Evolutionary conservation across 2,888 invertebrate genomes (phyloP), one percentile per base, ranked within the genome.

Genomic region (Drosophila emarginata): DNA sequence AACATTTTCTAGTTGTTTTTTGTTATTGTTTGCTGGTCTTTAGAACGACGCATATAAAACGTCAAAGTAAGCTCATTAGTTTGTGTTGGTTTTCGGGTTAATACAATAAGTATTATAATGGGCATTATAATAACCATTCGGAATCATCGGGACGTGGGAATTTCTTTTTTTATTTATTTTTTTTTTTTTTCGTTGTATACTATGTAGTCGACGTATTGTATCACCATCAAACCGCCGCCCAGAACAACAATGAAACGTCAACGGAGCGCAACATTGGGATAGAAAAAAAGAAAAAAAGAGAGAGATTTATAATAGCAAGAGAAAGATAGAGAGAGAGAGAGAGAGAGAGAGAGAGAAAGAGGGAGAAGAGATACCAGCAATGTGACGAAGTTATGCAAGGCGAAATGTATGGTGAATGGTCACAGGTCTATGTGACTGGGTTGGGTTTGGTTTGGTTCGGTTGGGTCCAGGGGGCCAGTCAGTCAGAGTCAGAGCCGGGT

Each of bases 121-220:
- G 57, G 62, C 63, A 63, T 70, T 69, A 39, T 64, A 37, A 18
- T 45, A 45, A 45, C 45, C 21, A 53, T 60, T 60, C 18, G 63
- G 53, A 32, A 36, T 36, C 53, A 18, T 72, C 56, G 60, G 57
- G 67, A 80, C 79, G 80, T 81, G 80, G 80, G 80, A 81, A 81
- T 73, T 58, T 73, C 67, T 70, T 67, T 78, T 67, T 26, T 26
- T 18, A 37, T 57, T 32, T 70, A 70, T 26, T 72, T 70, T 67
- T 82, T 67, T 26, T 26, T 11, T 56, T 56, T 28, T 72, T 72
- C 67, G 26, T 28, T 56, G 37, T 58, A 39, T 57, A 62, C 53
- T 80, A 80, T 45, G 14, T 18, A 21, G 45, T 45, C 18, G 45
- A 45, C 18, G 45, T 45, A 45, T 45, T 45, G 45, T 45, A 45